These are phyloP conservation scores for Acipenser transmontanus DNA, from an alignment of 2,797 vertebrate genomes.

Conservation along the genomic window DNA sequence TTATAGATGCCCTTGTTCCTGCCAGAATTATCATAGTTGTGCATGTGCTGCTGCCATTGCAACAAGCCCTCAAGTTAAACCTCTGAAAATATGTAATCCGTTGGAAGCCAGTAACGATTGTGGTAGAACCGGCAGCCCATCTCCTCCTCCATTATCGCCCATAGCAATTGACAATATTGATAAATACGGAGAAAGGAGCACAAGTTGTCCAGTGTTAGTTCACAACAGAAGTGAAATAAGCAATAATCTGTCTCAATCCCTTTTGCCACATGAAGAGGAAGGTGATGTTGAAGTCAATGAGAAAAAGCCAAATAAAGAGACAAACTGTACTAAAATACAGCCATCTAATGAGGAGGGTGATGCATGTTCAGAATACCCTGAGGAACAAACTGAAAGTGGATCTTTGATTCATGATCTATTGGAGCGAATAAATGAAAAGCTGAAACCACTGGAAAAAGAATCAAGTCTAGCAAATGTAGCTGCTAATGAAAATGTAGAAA, in stretches of 20 bases:
- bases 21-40: slow-evolving; percentile 36
- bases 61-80: slow-evolving; percentile 36
- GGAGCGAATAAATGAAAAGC: slow-evolving; percentile 80
- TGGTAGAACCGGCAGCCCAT: slow-evolving; percentile 64
- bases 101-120: slow-evolving; percentile 43
- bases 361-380: slow-evolving; percentile 32
- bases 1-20: slow-evolving; percentile 50
- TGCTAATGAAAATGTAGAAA: slow-evolving; percentile 47
- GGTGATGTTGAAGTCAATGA: slow-evolving; percentile 28
- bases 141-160: slow-evolving; percentile 81
- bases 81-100: slow-evolving; percentile 43
- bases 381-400: slow-evolving; percentile 54
- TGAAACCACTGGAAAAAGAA: slow-evolving; percentile 71
- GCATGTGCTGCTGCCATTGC: slow-evolving; percentile 33
- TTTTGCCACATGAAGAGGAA: slow-evolving; percentile 66
- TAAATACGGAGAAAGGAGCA: slow-evolving; percentile 49
- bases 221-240: slow-evolving; percentile 30
- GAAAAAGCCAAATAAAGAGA: slow-evolving; percentile 23
- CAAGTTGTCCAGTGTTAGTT: slow-evolving; percentile 46
- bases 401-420: slow-evolving; percentile 75
- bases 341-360: slow-evolving; percentile 34
- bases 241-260: slow-evolving; percentile 65
- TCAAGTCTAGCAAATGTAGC: slow-evolving; percentile 46
- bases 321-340: slow-evolving; percentile 24
- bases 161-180: slow-evolving; percentile 65